phyloP scores from a whole-genome alignment of 1,140 invertebrate species.

The Cecropterus lyciades region DNA sequence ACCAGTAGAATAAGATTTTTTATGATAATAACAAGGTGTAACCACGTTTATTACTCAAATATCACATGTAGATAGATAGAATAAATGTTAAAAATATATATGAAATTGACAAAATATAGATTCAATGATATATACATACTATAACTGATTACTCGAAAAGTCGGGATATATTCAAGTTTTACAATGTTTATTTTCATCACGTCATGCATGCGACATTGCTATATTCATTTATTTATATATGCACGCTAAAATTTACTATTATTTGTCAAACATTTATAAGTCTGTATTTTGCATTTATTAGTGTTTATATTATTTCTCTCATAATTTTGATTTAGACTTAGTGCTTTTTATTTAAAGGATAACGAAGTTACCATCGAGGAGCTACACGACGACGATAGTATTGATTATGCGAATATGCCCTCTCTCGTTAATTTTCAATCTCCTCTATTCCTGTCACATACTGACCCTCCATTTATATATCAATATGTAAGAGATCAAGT shows the following conservation, averaged over 20 bases:
- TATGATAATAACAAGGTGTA: background rate
- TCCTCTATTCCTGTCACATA: conserved; percentile 68
- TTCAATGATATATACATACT: too few species aligned
- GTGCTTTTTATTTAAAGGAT: conserved; percentile 84
- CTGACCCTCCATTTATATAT: conserved; percentile 77
- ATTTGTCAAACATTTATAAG: background rate
- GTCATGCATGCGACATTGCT: conserved; percentile 20
- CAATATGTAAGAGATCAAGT: conserved; percentile 75
- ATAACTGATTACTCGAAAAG: background rate
- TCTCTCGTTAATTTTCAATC: conserved; percentile 64
- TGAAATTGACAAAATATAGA: background rate
- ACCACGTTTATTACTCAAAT: background rate
- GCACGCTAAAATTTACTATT: conserved; percentile 20
- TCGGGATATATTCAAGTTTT: background rate
- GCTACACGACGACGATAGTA: conserved; percentile 74
- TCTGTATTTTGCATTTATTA: conserved; percentile 1
- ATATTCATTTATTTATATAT: conserved; percentile 15
- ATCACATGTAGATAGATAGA: background rate
- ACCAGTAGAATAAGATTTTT: background rate
- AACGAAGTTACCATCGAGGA: conserved; percentile 82
- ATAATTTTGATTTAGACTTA: conserved; percentile 71
- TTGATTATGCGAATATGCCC: conserved; percentile 76
- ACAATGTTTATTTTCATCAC: conserved; percentile 9
- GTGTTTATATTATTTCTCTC: conserved; percentile 43
- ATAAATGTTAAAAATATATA: background rate